Base-by-base conservation (phyloP, 2,797 vertebrate genomes). In the Pangasius djambal region DNA sequence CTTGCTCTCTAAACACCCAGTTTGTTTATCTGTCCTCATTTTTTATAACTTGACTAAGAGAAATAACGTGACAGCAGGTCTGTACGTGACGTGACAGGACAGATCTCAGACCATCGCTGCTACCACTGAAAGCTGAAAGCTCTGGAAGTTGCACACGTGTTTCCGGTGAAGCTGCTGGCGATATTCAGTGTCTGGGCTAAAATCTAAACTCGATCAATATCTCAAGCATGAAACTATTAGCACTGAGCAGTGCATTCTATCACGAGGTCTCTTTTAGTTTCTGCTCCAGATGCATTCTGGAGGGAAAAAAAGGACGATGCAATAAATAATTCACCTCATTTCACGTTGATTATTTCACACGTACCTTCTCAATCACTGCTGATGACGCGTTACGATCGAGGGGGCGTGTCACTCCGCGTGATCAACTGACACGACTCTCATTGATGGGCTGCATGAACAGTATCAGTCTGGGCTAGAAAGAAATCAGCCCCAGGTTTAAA, bases 401-500 rank as follows among this genome's bases (percentile, higher is more conserved):
- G 44, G 44, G 74, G 34, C 44, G 74, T 50, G 74, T 77, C 50
- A 3, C 48, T 79, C 3, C 6, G 55, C 7, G 0, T 37, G 55
- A 82, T 82, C 52, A 57, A 18, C 31, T 59, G 50, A 31, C 44
- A 52, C 13, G 44, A 28, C 44, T 52, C 22, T 50, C 12, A 75
- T 13, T n/a, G 44, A 70, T 20, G 0, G 34, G n/a, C n/a, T 16
- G 67, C 31, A 69, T 34, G 18, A 44, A 22, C 31, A 8, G 31
- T 20, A 20, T 31, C n/a, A 37, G 78, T 82, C 31, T 59, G 78
- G 31, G 55, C 16, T 31, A 59, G 78, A 82, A 82, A 82, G 78
- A 82, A 82, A 59, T 59, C 77, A 81, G 78, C 55, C 20, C 52
- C 7, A 82, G 31, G 20, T 59, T 44, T 44, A 44, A 44, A 44